A percentile compares a stretch with the other conserved stretches of the same genome.
phyloP scores from a whole-genome alignment of 2,888 invertebrate species.

The Folsomia candida region DNA sequence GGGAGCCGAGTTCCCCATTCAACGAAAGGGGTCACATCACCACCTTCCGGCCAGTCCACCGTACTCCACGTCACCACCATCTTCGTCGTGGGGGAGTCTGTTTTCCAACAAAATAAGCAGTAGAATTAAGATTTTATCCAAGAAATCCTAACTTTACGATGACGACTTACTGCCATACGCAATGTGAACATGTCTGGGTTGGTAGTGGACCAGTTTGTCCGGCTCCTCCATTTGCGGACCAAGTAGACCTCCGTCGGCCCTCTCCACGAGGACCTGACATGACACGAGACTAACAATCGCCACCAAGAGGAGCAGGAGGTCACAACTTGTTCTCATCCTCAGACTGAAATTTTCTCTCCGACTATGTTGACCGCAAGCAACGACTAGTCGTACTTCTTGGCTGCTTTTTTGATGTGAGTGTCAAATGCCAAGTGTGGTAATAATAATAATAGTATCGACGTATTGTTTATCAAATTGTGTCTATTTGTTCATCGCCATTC shows the following conservation, averaged over 20 bases:
- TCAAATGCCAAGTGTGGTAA: no score
- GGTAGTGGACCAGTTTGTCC: slow-evolving; percentile 25
- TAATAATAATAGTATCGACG: no score
- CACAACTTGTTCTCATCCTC: no score
- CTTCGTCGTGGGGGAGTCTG: slow-evolving; percentile 36
- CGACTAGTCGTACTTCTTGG: neutral
- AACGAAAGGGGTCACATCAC: slow-evolving; percentile 20
- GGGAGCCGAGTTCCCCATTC: slow-evolving; percentile 38
- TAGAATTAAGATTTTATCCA: neutral
- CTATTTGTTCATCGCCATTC: no score
- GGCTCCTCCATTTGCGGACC: neutral
- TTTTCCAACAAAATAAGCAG: no score
- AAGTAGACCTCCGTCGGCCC: neutral
- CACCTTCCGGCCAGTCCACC: slow-evolving; percentile 25
- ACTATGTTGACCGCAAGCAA: no score
- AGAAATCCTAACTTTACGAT: neutral
- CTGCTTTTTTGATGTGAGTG: no score
- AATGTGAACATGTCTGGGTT: slow-evolving; percentile 48
- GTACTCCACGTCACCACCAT: slow-evolving; percentile 49
- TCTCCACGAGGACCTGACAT: neutral
- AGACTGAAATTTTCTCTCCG: no score
- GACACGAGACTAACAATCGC: slow-evolving; percentile 1
- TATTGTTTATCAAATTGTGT: no score
- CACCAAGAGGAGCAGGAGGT: no score
- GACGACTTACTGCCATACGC: slow-evolving; percentile 41